Conservation (phyloP, 2,888 invertebrate genomes). For the Boloria euphrosyne region DNA sequence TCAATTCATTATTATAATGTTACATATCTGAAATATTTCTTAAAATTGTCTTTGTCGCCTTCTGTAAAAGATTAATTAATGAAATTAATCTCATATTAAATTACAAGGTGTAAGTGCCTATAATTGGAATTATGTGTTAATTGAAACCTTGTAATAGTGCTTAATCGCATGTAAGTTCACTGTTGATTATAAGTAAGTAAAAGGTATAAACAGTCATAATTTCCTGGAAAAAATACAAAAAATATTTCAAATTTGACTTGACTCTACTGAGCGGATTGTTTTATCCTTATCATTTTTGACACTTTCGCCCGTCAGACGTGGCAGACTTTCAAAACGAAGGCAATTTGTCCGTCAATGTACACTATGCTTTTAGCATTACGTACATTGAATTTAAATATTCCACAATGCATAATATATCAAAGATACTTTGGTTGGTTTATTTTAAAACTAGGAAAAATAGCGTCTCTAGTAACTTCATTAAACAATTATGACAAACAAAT, state of each 20-base stretch:
- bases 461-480: no score
- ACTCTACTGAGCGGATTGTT: slow-evolving; percentile 20
- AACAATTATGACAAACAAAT: no score
- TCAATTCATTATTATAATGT: no score
- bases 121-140: slow-evolving; percentile 16
- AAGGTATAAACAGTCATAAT: not conserved
- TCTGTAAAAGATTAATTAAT: not conserved
- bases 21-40: no score
- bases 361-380: slow-evolving; percentile 45
- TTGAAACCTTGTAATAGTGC: slow-evolving; percentile 12
- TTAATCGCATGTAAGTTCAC: slow-evolving; percentile 11
- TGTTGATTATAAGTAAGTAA: slow-evolving; percentile 4
- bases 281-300: slow-evolving; percentile 41
- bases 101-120: slow-evolving; percentile 4
- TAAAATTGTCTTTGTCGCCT: no score
- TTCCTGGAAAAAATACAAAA: not conserved
- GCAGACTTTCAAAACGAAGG: slow-evolving; percentile 59
- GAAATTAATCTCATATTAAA: not conserved
- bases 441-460: no score
- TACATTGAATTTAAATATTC: slow-evolving; percentile 22
- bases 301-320: slow-evolving; percentile 40
- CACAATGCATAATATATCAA: no score
- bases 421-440: no score
- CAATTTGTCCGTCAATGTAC: slow-evolving; percentile 62
- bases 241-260: not conserved